These are phyloP conservation scores for Zapus hudsonius DNA, from an alignment of 2,113 vertebrate genomes.

Conservation along the genomic window DNA sequence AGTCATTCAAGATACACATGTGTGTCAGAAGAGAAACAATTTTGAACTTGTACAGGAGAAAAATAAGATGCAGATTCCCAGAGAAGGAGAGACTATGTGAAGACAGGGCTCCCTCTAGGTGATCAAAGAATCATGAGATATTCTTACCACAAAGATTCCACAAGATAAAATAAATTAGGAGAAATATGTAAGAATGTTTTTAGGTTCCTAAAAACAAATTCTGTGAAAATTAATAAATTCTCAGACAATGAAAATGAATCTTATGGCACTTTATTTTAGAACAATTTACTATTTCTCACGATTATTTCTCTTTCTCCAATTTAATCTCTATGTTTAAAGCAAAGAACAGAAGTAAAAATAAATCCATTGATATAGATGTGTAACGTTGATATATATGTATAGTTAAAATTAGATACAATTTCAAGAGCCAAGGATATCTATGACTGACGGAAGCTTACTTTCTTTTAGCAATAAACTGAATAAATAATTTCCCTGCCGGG, in stretches of 20 bases:
- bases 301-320: background rate
- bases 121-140: background rate
- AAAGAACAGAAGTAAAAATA: background rate
- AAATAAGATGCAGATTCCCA: background rate
- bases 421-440: too few species aligned
- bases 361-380: background rate
- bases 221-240: background rate
- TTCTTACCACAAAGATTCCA: background rate
- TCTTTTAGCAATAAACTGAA: too few species aligned
- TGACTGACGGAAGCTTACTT: background rate
- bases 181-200: too few species aligned
- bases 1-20: background rate
- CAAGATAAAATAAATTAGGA: background rate
- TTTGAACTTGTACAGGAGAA: background rate
- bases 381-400: too few species aligned
- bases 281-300: constrained; percentile 1
- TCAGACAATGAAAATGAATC: background rate
- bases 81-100: background rate
- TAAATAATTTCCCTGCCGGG: too few species aligned
- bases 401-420: too few species aligned
- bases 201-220: background rate
- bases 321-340: constrained; percentile 18
- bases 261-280: background rate
- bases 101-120: background rate
- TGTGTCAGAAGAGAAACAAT: background rate